These are phyloP conservation scores for Gadus chalcogrammus DNA, from an alignment of 2,113 vertebrate genomes.

Conservation along the genomic window DNA sequence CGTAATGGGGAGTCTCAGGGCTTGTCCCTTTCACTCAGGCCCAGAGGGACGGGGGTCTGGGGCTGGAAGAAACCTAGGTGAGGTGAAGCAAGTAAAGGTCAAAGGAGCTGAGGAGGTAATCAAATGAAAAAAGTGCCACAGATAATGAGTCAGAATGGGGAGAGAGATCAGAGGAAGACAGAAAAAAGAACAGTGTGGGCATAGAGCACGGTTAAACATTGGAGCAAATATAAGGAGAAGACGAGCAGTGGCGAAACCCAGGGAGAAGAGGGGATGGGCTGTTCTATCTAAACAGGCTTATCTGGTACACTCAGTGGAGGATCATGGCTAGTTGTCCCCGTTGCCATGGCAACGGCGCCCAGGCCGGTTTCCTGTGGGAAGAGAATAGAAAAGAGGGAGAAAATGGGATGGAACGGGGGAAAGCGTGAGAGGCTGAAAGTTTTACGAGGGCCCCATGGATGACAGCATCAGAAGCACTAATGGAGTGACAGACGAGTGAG, in stretches of 20 bases:
- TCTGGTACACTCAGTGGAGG: not conserved
- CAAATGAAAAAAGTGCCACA: no score
- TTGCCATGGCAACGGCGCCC: not conserved
- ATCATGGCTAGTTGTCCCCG: not conserved
- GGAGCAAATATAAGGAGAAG: no score
- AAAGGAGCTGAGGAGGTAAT: no score
- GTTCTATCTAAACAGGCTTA: not conserved
- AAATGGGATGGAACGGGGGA: not conserved
- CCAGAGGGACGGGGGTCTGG: conserved; percentile 11
- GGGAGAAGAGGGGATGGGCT: no score
- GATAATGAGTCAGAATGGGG: not conserved
- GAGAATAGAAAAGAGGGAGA: not conserved
- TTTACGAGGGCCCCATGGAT: not conserved
- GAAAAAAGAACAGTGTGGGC: not conserved
- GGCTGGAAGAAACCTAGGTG: not conserved
- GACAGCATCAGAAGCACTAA: no score
- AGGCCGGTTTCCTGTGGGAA: not conserved
- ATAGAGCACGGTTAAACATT: not conserved
- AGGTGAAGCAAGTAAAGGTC: not conserved
- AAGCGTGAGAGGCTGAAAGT: not conserved
- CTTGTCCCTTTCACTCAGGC: conserved; percentile 3
- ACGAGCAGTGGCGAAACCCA: no score
- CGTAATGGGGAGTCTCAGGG: not conserved
- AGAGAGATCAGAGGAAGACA: not conserved
- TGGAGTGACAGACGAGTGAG: no score